Percentiles rank a stretch among this genome's conserved stretches.
Conservation (phyloP, 2,888 invertebrate genomes). For the Melanchra persicariae region DNA sequence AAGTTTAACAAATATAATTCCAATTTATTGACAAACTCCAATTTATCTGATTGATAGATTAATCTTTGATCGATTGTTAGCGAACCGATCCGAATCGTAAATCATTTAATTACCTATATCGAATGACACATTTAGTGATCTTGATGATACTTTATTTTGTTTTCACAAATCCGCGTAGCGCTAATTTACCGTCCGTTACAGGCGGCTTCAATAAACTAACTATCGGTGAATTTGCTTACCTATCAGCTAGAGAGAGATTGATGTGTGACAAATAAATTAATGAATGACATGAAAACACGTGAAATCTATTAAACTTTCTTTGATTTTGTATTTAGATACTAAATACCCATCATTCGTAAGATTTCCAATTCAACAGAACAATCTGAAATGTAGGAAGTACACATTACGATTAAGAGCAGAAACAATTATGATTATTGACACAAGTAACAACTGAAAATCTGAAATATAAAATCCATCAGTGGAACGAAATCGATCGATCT, state of each 20-base stretch:
- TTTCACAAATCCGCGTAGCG: background rate
- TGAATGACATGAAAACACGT: background rate
- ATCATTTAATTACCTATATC: constrained; percentile 48
- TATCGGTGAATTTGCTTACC: background rate
- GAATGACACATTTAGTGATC: constrained; percentile 29
- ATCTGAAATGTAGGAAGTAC: background rate
- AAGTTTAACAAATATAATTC: constrained; percentile 36
- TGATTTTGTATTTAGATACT: background rate
- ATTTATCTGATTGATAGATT: constrained; percentile 51
- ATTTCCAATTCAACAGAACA: background rate
- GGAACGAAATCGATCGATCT: background rate
- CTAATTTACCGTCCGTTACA: background rate
- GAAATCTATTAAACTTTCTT: background rate
- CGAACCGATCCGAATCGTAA: constrained; percentile 30
- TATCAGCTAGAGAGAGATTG: no score
- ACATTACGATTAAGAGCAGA: background rate
- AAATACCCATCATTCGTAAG: no score
- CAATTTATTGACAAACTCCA: constrained; percentile 52
- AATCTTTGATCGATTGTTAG: constrained; percentile 43
- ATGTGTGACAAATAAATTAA: background rate
- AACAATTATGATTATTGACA: background rate
- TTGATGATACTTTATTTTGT: constrained; percentile 26
- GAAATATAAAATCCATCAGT: background rate
- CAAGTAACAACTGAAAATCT: constrained; percentile 6
- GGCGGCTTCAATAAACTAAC: background rate